Evolutionary conservation across 2,113 vertebrate genomes (phyloP).

Genomic region (Pholis gunnellus): DNA sequence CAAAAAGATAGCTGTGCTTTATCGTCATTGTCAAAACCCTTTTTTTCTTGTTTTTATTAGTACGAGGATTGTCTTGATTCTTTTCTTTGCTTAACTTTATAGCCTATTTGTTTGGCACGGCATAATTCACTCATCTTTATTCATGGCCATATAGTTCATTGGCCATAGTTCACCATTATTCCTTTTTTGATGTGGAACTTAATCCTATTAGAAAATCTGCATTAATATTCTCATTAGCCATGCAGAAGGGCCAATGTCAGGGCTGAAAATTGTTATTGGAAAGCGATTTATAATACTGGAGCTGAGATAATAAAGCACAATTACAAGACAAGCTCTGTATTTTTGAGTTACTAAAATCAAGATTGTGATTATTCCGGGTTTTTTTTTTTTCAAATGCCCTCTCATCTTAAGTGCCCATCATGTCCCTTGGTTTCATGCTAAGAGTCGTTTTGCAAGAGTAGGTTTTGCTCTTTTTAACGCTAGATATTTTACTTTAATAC

Average conservation of each 20-base stretch:
- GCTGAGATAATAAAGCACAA: neutral
- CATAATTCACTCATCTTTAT: neutral
- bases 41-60: neutral
- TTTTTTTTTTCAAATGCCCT: neutral
- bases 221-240: neutral
- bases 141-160: neutral
- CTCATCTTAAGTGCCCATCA: neutral
- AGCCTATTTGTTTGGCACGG: neutral
- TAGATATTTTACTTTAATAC: conserved; percentile 28
- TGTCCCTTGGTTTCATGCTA: neutral
- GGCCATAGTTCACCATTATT: neutral
- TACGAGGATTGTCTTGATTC: neutral
- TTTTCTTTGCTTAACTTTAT: conserved; percentile 1
- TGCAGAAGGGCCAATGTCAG: neutral
- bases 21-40: neutral
- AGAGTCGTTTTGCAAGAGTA: conserved; percentile 3
- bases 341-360: neutral
- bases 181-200: neutral
- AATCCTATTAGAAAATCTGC: neutral
- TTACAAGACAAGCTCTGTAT: neutral
- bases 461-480: conserved; percentile 1
- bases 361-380: neutral
- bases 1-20: neutral
- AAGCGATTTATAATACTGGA: neutral
- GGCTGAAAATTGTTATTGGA: neutral